These are phyloP conservation scores for Platalea minor DNA, from an alignment of 2,797 vertebrate genomes.

Conservation along the genomic window DNA sequence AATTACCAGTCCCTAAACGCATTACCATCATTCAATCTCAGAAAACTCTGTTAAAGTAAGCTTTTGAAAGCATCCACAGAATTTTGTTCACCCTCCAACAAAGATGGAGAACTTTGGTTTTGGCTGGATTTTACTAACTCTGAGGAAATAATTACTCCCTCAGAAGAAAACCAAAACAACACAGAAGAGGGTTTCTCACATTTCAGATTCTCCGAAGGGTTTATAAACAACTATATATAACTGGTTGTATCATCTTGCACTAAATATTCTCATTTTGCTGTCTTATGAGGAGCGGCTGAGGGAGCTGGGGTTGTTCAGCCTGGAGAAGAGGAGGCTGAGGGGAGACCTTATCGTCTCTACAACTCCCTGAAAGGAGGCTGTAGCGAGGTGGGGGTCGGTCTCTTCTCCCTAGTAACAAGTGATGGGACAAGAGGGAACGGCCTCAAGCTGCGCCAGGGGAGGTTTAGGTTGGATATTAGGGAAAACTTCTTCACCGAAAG, in stretches of 20 bases:
- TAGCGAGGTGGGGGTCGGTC: too few species aligned
- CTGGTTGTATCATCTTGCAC: not conserved
- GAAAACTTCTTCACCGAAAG: too few species aligned
- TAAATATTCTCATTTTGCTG: not conserved
- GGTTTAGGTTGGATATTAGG: too few species aligned
- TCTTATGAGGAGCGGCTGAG: not conserved
- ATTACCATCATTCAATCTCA: constrained; percentile 10
- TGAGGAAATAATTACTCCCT: not conserved
- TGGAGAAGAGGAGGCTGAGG: too few species aligned
- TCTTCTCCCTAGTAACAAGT: too few species aligned
- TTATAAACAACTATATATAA: constrained; percentile 12
- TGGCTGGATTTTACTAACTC: not conserved
- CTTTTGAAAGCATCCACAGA: not conserved
- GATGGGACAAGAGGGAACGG: too few species aligned
- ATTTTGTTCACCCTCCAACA: not conserved
- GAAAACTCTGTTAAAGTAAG: not conserved
- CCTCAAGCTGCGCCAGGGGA: too few species aligned
- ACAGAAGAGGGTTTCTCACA: not conserved
- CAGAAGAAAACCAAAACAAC: not conserved
- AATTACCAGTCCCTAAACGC: constrained; percentile 26
- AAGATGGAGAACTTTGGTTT: not conserved
- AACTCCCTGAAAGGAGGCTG: too few species aligned
- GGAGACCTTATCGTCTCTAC: too few species aligned
- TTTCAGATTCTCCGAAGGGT: not conserved
- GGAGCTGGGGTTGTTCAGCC: too few species aligned